Base-by-base conservation (phyloP, 2,888 invertebrate species). In the Eupithecia exiguata region DNA sequence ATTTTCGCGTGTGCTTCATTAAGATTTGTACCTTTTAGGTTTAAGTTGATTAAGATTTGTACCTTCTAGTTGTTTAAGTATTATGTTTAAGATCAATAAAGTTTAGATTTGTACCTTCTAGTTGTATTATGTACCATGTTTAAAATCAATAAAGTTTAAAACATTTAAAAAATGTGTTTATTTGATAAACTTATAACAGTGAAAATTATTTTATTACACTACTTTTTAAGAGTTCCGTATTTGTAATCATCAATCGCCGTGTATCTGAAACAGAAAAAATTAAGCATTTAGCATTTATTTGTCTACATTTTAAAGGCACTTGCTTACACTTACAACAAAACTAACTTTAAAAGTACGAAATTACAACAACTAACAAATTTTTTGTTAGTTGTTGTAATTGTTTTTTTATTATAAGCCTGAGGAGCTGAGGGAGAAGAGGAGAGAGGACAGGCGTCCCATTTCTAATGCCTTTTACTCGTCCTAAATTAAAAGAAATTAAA, bases 201-300 rank as follows among this genome's bases (percentile, higher is more conserved):
- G 30, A 30, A 3, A 30, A 30, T 30, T 30, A 30, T 30, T 30
- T 30, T 3, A 30, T 30, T 30, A 30, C 30, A 30, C 30, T 30
- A 30, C 30, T 30, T 30, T 30, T 30, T 30, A 30, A 30, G 30
- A 30, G 1, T 30, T 30, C 30, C 30, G 1, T 30, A 30, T 30
- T 30, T 25, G 10, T 21, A 21, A 53, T 25, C 1, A 18, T 84
- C 79, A 88, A 53, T 88, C 86, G 6, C 87, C 88, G 68, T 90
- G 90, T 74, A 90, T 82, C 89, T 90, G 87, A 74, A 88, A 88
- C 65, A 38, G n/a, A 71, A 72, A 74, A 43, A 43, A n/a, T n/a
- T n/a, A 18, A 36, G 7, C n/a, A 43, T 43, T 43, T 46, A 46
- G 49, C 53, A 53, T 53, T 21, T 10, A 1, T 21, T 21, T 0